Conservation (phyloP, 2,797 vertebrate species). For the Adelosebastes latens region DNA sequence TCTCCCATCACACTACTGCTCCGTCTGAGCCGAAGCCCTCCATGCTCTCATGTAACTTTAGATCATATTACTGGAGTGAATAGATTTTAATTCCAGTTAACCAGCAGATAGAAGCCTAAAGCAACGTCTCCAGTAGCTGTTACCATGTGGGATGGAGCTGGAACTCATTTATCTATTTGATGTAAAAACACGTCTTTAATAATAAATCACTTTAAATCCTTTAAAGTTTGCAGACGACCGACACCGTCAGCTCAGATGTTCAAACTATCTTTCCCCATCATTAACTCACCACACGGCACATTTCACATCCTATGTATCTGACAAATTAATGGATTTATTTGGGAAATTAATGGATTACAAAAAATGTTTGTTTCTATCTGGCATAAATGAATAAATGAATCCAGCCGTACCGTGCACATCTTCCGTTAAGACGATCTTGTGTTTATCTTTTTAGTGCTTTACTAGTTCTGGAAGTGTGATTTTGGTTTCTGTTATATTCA, state of each 20-base stretch:
- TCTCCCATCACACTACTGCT: not conserved
- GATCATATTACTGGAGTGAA: not conserved
- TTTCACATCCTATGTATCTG: not conserved
- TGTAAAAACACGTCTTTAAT: not conserved
- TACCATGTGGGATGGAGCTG: not conserved
- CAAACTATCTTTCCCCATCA: not conserved
- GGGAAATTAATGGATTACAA: not conserved
- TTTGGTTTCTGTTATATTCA: too few relatives aligned
- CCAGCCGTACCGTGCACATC: too few relatives aligned
- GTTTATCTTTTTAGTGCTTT: too few relatives aligned
- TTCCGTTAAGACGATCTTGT: too few relatives aligned
- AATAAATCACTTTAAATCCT: not conserved
- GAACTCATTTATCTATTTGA: not conserved
- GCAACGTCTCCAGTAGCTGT: not conserved
- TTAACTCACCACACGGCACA: not conserved
- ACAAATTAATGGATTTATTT: not conserved
- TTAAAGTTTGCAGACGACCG: not conserved
- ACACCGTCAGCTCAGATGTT: not conserved
- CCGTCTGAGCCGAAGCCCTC: not conserved
- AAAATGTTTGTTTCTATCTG: too few relatives aligned
- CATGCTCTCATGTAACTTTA: not conserved
- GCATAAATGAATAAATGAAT: too few relatives aligned
- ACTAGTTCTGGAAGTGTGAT: too few relatives aligned
- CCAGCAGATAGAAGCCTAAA: not conserved
- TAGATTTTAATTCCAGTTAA: not conserved